These are phyloP conservation scores for Lates japonicus DNA, from an alignment of 2,797 vertebrate genomes.

Conservation along the genomic window DNA sequence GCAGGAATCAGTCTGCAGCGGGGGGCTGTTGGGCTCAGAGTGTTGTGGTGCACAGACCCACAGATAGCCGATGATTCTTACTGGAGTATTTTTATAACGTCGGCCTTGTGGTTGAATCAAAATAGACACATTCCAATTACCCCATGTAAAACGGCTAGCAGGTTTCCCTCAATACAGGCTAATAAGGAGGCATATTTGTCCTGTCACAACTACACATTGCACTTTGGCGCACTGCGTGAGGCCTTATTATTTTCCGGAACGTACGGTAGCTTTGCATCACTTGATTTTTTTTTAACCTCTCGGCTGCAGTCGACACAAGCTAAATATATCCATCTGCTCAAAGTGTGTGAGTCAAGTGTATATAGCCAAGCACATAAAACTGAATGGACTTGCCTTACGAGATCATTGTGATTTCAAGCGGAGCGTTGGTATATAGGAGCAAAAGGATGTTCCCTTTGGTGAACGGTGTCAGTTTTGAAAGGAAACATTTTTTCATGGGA, in stretches of 20 bases:
- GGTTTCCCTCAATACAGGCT: slow-evolving; percentile 54
- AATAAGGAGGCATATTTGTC: slow-evolving; percentile 64
- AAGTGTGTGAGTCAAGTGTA: slow-evolving; percentile 67
- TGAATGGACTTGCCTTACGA: slow-evolving; percentile 67
- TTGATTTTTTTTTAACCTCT: slow-evolving; percentile 34
- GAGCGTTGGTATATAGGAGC: slow-evolving; percentile 43
- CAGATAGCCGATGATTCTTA: slow-evolving; percentile 21
- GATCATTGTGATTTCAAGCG: slow-evolving; percentile 49
- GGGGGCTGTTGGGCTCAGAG: slow-evolving; percentile 11
- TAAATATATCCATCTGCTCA: slow-evolving; percentile 77
- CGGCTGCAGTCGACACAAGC: slow-evolving; percentile 62
- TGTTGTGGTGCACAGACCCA: slow-evolving; percentile 16
- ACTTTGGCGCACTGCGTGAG: slow-evolving; percentile 51
- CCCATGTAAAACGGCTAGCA: slow-evolving; percentile 40
- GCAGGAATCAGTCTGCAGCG: slow-evolving; percentile 45
- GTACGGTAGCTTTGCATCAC: slow-evolving; percentile 46
- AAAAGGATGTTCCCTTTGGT: slow-evolving; percentile 39
- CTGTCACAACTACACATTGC: slow-evolving; percentile 59
- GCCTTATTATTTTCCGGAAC: slow-evolving; percentile 59
- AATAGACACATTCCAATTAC: slow-evolving; percentile 56
- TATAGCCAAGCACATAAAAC: slow-evolving; percentile 56
- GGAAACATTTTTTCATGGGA: slow-evolving; percentile 2
- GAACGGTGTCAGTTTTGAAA: slow-evolving; percentile 10
- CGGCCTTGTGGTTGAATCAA: slow-evolving; percentile 46
- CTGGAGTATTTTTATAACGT: slow-evolving; percentile 40